Base-by-base conservation (phyloP, 2,797 vertebrate genomes). In the Gephyroberyx darwinii region DNA sequence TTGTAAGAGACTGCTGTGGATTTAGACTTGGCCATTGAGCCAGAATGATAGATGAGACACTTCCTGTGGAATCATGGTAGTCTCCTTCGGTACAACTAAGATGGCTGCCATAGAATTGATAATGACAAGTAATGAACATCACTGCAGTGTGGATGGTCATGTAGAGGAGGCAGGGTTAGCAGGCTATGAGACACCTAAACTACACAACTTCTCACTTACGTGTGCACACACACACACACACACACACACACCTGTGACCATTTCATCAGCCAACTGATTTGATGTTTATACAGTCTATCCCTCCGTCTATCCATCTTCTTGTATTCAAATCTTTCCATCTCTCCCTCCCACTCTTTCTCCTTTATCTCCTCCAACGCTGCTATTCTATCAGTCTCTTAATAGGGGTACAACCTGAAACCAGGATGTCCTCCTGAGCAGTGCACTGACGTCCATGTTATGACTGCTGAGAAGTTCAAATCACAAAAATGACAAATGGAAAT, bases 21-120 rank as follows among this genome's bases (percentile, higher is more conserved):
- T 59, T 41, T 65, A 84, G 31, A 77, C 77, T 78, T 35, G 77
- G 55, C 69, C 72, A 73, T 67, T 53, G 47, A 77, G 37, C 68
- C 67, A 54, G n/a, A 66, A 68, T 74, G 80, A 89, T 81, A 31
- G 74, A 86, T 61, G 53, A 71, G 71, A 74, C 70, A 75, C 83
- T 83, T 84, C 78, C 79, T 75, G 73, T 63, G 74, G 70, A 60
- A 76, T 82, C 78, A 65, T 2, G 65, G 66, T 85, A 81, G 87
- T 90, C 78, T 84, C 69, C 78, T 77, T 77, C 60, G 74, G 78
- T 73, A 68, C 69, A 87, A 80, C 84, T 58, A 86, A 84, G 84
- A 86, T 77, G 68, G 50, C 73, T 62, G 71, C 65, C 31, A 35
- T 54, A 30, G 54, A 78, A 77, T 82, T 65, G 53, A 75, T 75